These are phyloP conservation scores for Lumbricus terrestris DNA, from an alignment of 2,888 invertebrate genomes.

Conservation along the genomic window DNA sequence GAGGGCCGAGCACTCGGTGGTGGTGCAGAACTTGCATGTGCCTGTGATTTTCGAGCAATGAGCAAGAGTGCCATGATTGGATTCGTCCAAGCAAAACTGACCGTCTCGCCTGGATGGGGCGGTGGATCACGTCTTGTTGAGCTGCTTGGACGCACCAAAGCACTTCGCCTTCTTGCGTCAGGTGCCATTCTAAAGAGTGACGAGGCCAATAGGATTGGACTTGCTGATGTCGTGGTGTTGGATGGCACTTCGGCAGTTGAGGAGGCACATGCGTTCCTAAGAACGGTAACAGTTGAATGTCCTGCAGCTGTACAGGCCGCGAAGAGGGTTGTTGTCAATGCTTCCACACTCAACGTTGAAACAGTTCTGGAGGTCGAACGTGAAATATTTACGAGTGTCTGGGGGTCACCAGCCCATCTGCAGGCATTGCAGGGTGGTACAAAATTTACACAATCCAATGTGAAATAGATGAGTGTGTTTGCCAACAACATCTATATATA, in stretches of 20 bases:
- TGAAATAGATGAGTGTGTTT: not conserved
- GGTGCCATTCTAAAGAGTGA: constrained; percentile 50
- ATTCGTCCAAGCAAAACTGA: constrained; percentile 62
- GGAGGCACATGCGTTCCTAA: constrained; percentile 54
- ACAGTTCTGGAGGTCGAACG: constrained; percentile 55
- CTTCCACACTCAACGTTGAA: constrained; percentile 40
- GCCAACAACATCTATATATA: too few species aligned
- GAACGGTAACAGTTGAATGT: constrained; percentile 43
- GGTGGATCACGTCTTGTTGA: constrained; percentile 60
- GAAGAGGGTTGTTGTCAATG: constrained; percentile 49
- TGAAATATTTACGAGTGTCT: constrained; percentile 57
- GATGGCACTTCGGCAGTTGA: constrained; percentile 42
- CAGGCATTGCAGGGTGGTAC: constrained; percentile 54
- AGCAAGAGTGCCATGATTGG: constrained; percentile 56
- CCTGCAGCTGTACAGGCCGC: constrained; percentile 46
- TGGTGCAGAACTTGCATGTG: constrained; percentile 63
- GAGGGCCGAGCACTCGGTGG: constrained; percentile 64
- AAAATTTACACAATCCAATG: constrained; percentile 43
- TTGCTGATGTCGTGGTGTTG: constrained; percentile 57
- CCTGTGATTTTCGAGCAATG: constrained; percentile 63
- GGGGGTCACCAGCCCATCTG: constrained; percentile 59
- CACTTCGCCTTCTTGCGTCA: constrained; percentile 59
- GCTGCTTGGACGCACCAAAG: constrained; percentile 58
- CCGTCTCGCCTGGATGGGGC: constrained; percentile 63
- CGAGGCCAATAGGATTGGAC: constrained; percentile 57